Conservation (phyloP, 2,888 invertebrate genomes). For the Pseudococcus jackbeardsleyi region DNA sequence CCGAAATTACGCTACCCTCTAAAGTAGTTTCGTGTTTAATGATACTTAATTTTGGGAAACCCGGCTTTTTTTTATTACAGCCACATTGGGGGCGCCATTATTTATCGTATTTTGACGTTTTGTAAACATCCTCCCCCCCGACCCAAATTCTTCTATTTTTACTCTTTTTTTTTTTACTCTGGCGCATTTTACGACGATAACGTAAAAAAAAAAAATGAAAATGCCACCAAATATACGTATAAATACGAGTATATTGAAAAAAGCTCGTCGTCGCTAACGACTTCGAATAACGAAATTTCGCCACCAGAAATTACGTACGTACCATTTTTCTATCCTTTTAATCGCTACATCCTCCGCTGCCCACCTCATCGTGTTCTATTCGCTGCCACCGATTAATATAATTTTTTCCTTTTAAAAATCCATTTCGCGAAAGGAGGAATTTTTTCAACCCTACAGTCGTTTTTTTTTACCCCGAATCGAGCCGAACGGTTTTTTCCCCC, state of each 20-base stretch:
- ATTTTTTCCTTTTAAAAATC: not conserved
- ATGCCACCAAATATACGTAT: not conserved
- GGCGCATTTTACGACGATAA: not conserved
- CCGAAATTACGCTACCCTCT: constrained; percentile 54
- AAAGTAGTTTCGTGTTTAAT: constrained; percentile 52
- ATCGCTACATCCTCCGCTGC: not conserved
- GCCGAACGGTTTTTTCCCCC: not conserved
- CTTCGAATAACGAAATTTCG: not conserved
- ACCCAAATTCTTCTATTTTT: not conserved
- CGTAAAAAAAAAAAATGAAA: not conserved
- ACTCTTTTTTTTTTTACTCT: not conserved
- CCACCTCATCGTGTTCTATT: not conserved
- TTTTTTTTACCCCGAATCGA: not conserved
- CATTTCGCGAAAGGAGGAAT: not conserved
- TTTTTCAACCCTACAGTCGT: not conserved
- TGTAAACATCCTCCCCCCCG: constrained; percentile 24
- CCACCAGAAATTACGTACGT: not conserved
- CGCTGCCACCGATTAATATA: not conserved
- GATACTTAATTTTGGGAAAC: constrained; percentile 49
- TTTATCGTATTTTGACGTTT: constrained; percentile 52
- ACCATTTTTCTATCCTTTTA: not conserved
- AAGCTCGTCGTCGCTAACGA: constrained; percentile 12
- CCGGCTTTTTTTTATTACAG: constrained; percentile 38
- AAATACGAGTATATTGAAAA: not conserved
- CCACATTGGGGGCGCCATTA: constrained; percentile 42